Base-by-base conservation (phyloP, 2,113 vertebrate species). In the Malurus cyaneus region DNA sequence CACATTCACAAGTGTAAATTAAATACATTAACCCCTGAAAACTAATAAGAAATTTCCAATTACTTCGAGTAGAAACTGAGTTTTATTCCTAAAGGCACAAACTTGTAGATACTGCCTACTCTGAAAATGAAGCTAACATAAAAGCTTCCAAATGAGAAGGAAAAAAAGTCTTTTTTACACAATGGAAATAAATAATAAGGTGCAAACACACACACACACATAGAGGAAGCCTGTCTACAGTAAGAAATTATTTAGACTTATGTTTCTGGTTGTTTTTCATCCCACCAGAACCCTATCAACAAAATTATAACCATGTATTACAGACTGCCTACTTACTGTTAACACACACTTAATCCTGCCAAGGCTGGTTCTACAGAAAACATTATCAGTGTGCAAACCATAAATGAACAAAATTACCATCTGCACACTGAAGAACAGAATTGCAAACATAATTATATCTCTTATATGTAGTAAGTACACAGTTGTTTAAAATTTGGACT, bases 371-470 rank as follows among this genome's bases (percentile, higher is more conserved):
- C 80, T 84, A 76, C 42, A 90, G 82, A 80, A 94, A 93, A 95
- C 82, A 88, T 78, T 81, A 89, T 79, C 88, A 81, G 69, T 79
- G 81, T 93, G 88, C 49, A 96, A 92, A 92, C 90, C 88, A 92
- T 89, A 97, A 97, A 96, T 94, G 95, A 96, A 95, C 88, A 97
- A 94, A 96, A 97, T 97, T 96, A 88, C 93, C 88, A 96, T 93
- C 93, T 96, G 92, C 86, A 90, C 73, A 57, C 61, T 72, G 70
- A 93, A 94, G 90, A 94, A 91, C 64, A 84, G 82, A 91, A 90
- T 10, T 76, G 91, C 92, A 96, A 95, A 95, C 72, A 69, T 95
- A 96, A 96, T 97, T 96, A 94, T 93, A 94, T 94, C 90, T 94
- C 69, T 96, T 92, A 88, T 61, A 65, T 49, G 77, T 80, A 86